Conservation (phyloP, 2,113 vertebrate genomes). For the Amia ocellicauda region DNA sequence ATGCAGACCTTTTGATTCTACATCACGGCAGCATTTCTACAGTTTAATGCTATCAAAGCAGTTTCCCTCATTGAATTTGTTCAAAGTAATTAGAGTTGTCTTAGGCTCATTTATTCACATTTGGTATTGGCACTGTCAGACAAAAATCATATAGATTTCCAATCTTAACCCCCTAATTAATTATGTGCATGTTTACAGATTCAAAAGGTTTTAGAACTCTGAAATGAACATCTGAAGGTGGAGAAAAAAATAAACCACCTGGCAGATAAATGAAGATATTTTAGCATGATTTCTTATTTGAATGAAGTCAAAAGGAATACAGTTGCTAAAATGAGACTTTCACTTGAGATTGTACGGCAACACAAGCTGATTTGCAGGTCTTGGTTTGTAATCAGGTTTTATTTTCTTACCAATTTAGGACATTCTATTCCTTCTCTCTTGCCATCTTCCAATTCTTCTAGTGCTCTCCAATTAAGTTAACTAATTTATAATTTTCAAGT, state of each 20-base stretch:
- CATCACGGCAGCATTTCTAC: background rate
- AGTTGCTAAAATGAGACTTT: too few species aligned
- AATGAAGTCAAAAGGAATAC: background rate
- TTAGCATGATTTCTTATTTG: slow-evolving; percentile 1
- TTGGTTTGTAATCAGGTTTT: too few species aligned
- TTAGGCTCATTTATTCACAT: slow-evolving; percentile 16
- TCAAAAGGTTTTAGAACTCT: background rate
- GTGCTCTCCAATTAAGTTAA: too few species aligned
- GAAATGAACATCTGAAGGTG: background rate
- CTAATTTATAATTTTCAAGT: too few species aligned
- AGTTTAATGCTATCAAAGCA: slow-evolving; percentile 18
- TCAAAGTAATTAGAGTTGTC: slow-evolving; percentile 20
- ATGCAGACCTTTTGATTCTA: slow-evolving; percentile 12
- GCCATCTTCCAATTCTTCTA: too few species aligned
- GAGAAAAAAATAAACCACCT: slow-evolving; percentile 1
- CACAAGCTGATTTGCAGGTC: too few species aligned
- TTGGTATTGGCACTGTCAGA: slow-evolving; percentile 6
- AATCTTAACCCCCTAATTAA: background rate
- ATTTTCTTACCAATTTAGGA: too few species aligned
- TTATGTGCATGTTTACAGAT: background rate
- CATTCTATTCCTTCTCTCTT: too few species aligned
- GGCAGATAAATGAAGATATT: slow-evolving; percentile 4
- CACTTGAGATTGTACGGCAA: too few species aligned
- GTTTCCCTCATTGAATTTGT: slow-evolving; percentile 6
- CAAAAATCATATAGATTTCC: slow-evolving; percentile 10